Percentiles rank a stretch among this genome's conserved stretches.
These are phyloP conservation scores for Luehdorfia chinensis DNA, from an alignment of 1,140 invertebrate species.

Conservation along the genomic window DNA sequence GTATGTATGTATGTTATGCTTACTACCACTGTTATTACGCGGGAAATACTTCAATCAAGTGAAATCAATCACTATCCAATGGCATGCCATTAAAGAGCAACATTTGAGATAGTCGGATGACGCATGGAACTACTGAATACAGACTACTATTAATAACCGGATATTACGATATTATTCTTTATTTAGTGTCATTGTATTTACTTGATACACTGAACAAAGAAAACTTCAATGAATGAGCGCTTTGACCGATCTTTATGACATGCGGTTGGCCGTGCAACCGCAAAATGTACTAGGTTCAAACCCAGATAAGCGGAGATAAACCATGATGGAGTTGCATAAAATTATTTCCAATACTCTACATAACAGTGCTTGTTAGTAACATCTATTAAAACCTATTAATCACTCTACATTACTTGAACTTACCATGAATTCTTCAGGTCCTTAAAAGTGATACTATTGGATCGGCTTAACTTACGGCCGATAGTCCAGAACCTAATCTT, in stretches of 20 bases:
- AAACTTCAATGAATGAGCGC: slow-evolving; percentile 9
- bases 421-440: slow-evolving; percentile 77
- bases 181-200: slow-evolving; percentile 6
- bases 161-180: slow-evolving; percentile 6
- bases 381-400: too few species aligned
- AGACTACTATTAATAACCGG: slow-evolving; percentile 15
- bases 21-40: too few species aligned
- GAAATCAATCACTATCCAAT: slow-evolving; percentile 8
- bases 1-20: too few species aligned
- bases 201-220: slow-evolving; percentile 12
- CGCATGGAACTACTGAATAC: slow-evolving; percentile 15
- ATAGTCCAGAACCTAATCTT: slow-evolving; percentile 78
- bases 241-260: slow-evolving; percentile 14
- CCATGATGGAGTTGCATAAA: slow-evolving; percentile 12
- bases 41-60: slow-evolving; percentile 11
- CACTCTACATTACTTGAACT: too few species aligned
- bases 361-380: too few species aligned
- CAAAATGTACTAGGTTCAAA: slow-evolving; percentile 11
- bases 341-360: slow-evolving; percentile 2
- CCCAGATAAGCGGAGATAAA: too few species aligned
- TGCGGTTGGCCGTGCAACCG: slow-evolving; percentile 9
- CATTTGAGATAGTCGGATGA: slow-evolving; percentile 16
- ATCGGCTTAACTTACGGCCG: slow-evolving; percentile 59
- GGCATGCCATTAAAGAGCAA: slow-evolving; percentile 9
- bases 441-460: slow-evolving; percentile 78